phyloP scores from a whole-genome alignment of 2,888 invertebrate species.

The Drosophila peninsularis region DNA sequence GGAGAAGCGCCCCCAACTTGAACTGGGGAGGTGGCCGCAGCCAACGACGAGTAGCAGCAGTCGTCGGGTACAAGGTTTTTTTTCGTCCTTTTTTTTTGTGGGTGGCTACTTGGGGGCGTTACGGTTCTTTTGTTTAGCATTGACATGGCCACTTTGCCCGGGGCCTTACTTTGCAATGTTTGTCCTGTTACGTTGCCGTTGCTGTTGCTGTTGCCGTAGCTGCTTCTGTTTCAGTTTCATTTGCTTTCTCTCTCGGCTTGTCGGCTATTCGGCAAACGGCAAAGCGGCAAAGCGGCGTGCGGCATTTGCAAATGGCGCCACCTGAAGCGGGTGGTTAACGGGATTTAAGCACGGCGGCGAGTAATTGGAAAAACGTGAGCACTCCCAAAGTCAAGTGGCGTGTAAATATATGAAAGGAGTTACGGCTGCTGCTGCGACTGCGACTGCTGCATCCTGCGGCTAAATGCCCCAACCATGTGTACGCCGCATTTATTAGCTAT shows the following conservation, averaged over 20 bases:
- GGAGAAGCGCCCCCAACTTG: slow-evolving; percentile 59
- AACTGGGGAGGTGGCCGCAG: slow-evolving; percentile 42
- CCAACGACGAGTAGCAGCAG: slow-evolving; percentile 43
- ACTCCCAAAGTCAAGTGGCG: slow-evolving; percentile 84
- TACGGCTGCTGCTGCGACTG: slow-evolving; percentile 39
- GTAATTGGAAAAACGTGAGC: slow-evolving; percentile 77
- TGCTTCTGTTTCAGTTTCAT: slow-evolving; percentile 11
- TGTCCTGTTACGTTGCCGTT: slow-evolving; percentile 66
- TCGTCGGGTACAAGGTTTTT: slow-evolving; percentile 5
- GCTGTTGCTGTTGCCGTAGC: slow-evolving; percentile 34
- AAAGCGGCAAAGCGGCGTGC: slow-evolving; percentile 35
- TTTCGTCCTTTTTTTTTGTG: slow-evolving; percentile 23
- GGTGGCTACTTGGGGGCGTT: slow-evolving; percentile 45
- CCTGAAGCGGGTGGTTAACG: slow-evolving; percentile 52
- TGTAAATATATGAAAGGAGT: slow-evolving; percentile 65
- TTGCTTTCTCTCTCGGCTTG: slow-evolving; percentile 30
- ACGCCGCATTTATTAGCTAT: slow-evolving; percentile 78
- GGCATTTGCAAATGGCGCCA: slow-evolving; percentile 68
- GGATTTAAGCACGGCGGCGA: slow-evolving; percentile 38
- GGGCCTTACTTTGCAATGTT: slow-evolving; percentile 71
- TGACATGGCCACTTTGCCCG: slow-evolving; percentile 83
- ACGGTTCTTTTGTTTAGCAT: slow-evolving; percentile 80
- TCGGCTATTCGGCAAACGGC: slow-evolving; percentile 31
- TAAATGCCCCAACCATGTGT: slow-evolving; percentile 48
- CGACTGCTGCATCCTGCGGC: slow-evolving; percentile 57